phyloP scores from a whole-genome alignment of 2,113 vertebrate genomes.

The Burhinus bistriatus region DNA sequence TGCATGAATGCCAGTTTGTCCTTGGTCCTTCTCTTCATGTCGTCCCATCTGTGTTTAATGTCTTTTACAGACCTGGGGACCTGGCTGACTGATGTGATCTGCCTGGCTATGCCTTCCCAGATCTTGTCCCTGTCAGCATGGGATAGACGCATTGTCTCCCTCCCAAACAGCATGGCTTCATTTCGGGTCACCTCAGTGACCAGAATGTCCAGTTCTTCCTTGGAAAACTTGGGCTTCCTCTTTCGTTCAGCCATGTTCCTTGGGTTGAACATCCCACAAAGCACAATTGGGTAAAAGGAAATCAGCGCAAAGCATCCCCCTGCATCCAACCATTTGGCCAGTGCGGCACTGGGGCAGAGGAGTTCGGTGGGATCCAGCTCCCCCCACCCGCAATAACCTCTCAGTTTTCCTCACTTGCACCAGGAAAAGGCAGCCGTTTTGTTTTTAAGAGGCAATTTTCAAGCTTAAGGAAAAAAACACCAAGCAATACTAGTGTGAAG shows the following conservation, averaged over 20 bases:
- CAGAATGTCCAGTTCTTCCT: constrained; percentile 82
- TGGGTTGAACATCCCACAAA: constrained; percentile 80
- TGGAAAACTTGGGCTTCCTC: constrained; percentile 84
- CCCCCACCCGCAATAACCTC: neutral
- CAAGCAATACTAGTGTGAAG: neutral
- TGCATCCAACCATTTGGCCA: constrained; percentile 26
- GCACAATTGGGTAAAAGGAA: constrained; percentile 76
- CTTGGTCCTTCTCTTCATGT: constrained; percentile 82
- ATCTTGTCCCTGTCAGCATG: constrained; percentile 80
- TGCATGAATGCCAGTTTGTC: constrained; percentile 80
- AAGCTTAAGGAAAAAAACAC: neutral
- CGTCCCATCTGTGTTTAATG: constrained; percentile 82
- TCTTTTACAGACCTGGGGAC: constrained; percentile 80
- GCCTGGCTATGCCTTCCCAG: constrained; percentile 81
- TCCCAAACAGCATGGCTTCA: constrained; percentile 78
- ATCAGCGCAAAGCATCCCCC: constrained; percentile 31
- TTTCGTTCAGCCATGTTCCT: constrained; percentile 79
- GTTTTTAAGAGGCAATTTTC: constrained; percentile 29
- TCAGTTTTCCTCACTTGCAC: neutral
- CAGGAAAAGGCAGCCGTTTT: neutral
- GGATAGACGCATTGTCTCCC: constrained; percentile 75
- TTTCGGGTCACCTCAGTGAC: constrained; percentile 81
- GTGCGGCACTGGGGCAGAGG: neutral
- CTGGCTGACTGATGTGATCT: constrained; percentile 78
- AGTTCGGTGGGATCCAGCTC: neutral